phyloP scores from a whole-genome alignment of 2,888 invertebrate species.

The Thysanoteuthis rhombus region DNA sequence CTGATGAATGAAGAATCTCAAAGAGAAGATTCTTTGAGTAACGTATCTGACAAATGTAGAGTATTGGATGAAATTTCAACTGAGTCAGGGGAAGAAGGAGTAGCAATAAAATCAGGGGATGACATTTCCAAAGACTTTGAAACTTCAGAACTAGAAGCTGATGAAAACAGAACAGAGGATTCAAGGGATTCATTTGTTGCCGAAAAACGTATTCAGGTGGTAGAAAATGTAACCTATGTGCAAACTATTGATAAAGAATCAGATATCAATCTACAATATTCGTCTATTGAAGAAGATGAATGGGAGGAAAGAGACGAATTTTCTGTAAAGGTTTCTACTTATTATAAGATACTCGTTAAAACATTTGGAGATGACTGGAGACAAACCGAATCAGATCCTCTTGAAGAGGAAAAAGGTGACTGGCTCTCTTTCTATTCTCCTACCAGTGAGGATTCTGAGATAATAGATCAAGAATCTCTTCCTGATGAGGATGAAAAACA shows the following conservation, averaged over 20 bases:
- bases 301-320: neutral
- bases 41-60: neutral
- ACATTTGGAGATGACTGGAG: neutral
- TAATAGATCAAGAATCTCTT: neutral
- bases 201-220: neutral
- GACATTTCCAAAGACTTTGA: neutral
- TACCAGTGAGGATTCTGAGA: neutral
- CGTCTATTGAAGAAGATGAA: neutral
- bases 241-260: neutral
- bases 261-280: neutral
- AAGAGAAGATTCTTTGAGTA: neutral
- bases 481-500: neutral
- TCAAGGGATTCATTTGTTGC: neutral
- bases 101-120: too few relatives aligned
- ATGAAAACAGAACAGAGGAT: neutral
- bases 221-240: neutral
- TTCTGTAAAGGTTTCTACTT: neutral
- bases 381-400: neutral
- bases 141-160: neutral
- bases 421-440: neutral
- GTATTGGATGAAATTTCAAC: neutral
- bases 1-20: neutral
- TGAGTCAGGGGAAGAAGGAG: too few relatives aligned
- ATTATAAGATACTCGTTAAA: neutral
- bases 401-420: neutral